These are phyloP conservation scores for Hypolimnas misippus DNA, from an alignment of 2,888 invertebrate genomes.

Conservation along the genomic window DNA sequence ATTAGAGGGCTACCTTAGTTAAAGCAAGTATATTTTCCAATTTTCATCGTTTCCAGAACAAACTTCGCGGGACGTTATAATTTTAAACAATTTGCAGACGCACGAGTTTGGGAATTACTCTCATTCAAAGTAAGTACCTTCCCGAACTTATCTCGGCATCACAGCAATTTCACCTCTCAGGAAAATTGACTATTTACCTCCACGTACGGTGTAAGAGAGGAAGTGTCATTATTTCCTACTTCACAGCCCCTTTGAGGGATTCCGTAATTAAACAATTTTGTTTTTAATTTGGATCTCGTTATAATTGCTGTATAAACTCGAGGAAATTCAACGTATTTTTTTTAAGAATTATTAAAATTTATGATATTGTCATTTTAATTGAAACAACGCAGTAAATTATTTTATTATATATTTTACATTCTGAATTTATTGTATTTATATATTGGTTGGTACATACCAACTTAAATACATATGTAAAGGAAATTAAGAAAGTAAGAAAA, in stretches of 20 bases:
- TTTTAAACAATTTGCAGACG: slow-evolving; percentile 57
- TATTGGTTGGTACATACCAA: too few relatives aligned
- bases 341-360: too few relatives aligned
- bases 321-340: too few relatives aligned
- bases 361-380: too few relatives aligned
- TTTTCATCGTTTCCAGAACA: slow-evolving; percentile 27
- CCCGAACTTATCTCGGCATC: slow-evolving; percentile 55
- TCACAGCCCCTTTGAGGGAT: slow-evolving; percentile 23
- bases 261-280: slow-evolving; percentile 33
- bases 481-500: too few relatives aligned
- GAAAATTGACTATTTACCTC: slow-evolving; percentile 57
- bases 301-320: too few relatives aligned
- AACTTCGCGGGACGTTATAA: slow-evolving; percentile 49
- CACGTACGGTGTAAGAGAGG: slow-evolving; percentile 44
- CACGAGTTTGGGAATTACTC: slow-evolving; percentile 53
- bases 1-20: slow-evolving; percentile 22
- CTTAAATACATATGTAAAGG: too few relatives aligned
- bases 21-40: slow-evolving; percentile 30
- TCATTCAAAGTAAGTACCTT: slow-evolving; percentile 54
- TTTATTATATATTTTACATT: too few relatives aligned
- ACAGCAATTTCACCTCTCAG: slow-evolving; percentile 52
- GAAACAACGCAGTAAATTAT: too few relatives aligned
- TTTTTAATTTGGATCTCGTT: too few relatives aligned
- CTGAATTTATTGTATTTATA: too few relatives aligned
- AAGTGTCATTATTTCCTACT: slow-evolving; percentile 36